Base-by-base conservation (phyloP, 2,113 vertebrate genomes). In the Bos javanicus region DNA sequence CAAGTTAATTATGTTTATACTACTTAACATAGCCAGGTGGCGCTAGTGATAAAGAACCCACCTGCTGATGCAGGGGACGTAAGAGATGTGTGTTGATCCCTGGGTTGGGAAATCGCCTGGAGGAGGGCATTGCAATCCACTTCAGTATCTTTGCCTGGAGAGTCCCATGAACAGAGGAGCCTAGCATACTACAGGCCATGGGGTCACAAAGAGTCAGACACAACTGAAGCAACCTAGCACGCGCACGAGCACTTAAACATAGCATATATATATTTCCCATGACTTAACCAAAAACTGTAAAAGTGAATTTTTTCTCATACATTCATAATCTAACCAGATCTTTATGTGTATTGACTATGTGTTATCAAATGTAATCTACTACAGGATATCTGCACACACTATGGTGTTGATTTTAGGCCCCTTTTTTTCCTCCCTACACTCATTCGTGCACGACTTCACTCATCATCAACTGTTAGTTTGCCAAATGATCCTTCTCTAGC, bases 1-100 rank as follows among this genome's bases (percentile, higher is more conserved):
- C 88, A 92, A 97, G 54, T 56, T 92, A 91, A 87, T 94, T 82
- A 84, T 89, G 62, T 46, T 62, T 97, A 62, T 1, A 46, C 78
- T 93, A 71, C 23, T 76, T 97, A 78, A 59, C 0, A n/a, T 81
- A 39, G 3, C 25, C 39, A 78, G 74, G 74, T 78, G 74, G 71
- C 71, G 71, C 71, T 76, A 43, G 71, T 76, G 36, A 43, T 78
- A 46, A 78, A 46, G 43, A 78, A 78, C 13, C 74, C 39, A 46
- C 13, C 13, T 78, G 6, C 39, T 43, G 6, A 78, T 28, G 25
- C 3, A 15, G 25, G 7, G 39, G 6, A 46, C 0, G 0, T 14
- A 76, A 26, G 74, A 26, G 39, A 15, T 15, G 3, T 76, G 23
- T 25, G 39, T 46, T 28, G 23, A 76, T 46, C 74, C 23, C 74